Evolutionary conservation across 2,113 vertebrate genomes (phyloP), one percentile per base, ranked within the genome.

Genomic region (Gavialis gangeticus): DNA sequence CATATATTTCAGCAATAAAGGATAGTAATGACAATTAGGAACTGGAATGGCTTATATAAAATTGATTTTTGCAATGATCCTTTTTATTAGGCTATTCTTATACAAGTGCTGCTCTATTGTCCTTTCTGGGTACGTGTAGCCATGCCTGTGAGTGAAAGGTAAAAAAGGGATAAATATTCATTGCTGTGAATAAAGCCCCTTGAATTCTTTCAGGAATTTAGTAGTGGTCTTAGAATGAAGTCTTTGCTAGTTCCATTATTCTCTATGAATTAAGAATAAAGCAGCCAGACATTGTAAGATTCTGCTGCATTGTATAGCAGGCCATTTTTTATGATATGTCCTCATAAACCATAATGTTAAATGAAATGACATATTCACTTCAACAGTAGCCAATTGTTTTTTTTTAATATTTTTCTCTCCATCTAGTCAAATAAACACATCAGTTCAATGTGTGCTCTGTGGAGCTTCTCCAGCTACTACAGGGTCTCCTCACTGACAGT

Each of bases 401-500:
- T 28, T 73, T 92, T 76, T 84, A 89, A 91, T 92, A 0, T 6
- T 83, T 89, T 94, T 95, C 79, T 95, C 93, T 87, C 84, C 62
- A 73, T 84, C 86, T 91, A 71, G 59, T 96, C 92, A 95, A 91
- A 93, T 84, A 92, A 90, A 93, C 78, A 4, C 10, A 62, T 91
- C 88, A 83, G 92, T 88, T 96, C 92, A 77, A 62, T 86, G 85
- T 84, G 58, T 90, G 54, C 19, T 14, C 75, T 81, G 58, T 85
- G 82, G 89, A 92, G 89, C 82, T 76, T 88, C 11, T 4, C 95
- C 81, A 73, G 85, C 81, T 71, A 73, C 93, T 79, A 58, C 37
- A 30, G 77, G 77, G 89, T 93, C 82, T 95, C 92, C 86, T 95
- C 92, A 71, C 93, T 96, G 86, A 93, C 86, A 95, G 71, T 77